A percentile compares a stretch with the other conserved stretches of the same genome.
Conservation (phyloP, 2,888 invertebrate genomes). For the Agrotis puta region DNA sequence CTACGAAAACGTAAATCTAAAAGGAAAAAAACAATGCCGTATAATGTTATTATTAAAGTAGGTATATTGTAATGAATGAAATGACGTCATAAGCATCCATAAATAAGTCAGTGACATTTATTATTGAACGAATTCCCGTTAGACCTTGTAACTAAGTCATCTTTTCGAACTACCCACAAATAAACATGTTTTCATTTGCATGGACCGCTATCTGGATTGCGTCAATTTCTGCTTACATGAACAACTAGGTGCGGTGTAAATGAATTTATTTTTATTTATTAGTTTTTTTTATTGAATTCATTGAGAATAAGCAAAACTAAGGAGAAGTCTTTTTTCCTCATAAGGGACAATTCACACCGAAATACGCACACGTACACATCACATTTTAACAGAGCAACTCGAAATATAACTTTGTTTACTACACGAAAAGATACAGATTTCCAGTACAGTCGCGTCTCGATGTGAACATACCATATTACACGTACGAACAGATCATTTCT, state of each 20-base stretch:
- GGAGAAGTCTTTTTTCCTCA: neutral
- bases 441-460: too few relatives aligned
- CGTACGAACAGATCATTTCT: neutral
- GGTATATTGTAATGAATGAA: conserved; percentile 37
- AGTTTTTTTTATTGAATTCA: neutral
- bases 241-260: neutral
- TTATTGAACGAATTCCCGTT: conserved; percentile 46
- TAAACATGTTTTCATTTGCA: conserved; percentile 53
- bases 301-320: conserved; percentile 14
- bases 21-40: conserved; percentile 41
- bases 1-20: conserved; percentile 2
- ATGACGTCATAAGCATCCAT: conserved; percentile 29
- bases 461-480: neutral
- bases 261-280: conserved; percentile 26
- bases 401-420: too few relatives aligned
- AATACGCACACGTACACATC: too few relatives aligned
- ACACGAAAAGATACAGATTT: too few relatives aligned
- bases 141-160: conserved; percentile 49
- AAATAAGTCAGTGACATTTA: conserved; percentile 46
- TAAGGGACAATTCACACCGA: neutral
- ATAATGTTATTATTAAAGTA: neutral
- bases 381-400: too few relatives aligned
- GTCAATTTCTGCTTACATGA: conserved; percentile 46
- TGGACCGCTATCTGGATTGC: conserved; percentile 1
- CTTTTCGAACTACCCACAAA: conserved; percentile 44